These are phyloP conservation scores for Chascanopsetta lugubris DNA, from an alignment of 2,113 vertebrate species.

Conservation along the genomic window DNA sequence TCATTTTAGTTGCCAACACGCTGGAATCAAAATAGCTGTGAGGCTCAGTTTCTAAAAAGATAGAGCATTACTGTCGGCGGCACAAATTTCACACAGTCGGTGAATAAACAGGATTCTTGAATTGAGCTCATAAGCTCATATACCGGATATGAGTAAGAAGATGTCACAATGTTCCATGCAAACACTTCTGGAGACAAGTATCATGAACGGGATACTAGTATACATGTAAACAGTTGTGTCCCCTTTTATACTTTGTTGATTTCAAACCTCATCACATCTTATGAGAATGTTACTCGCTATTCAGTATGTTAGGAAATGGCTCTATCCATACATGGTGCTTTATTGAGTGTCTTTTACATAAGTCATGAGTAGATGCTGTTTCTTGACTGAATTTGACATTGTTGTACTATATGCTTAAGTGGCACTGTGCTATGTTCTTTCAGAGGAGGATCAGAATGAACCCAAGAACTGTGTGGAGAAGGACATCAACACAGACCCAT, in stretches of 20 bases:
- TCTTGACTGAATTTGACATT: background rate
- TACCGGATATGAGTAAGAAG: background rate
- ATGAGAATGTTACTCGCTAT: background rate
- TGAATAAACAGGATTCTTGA: background rate
- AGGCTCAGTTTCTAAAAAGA: no score
- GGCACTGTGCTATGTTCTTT: slow-evolving; percentile 41
- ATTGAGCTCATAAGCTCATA: background rate
- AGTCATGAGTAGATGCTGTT: background rate
- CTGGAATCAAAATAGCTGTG: no score
- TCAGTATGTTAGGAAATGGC: background rate
- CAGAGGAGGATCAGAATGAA: slow-evolving; percentile 93
- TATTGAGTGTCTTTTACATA: background rate
- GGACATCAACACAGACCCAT: slow-evolving; percentile 94
- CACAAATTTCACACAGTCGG: no score
- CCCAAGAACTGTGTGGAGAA: slow-evolving; percentile 88
- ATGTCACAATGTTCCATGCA: background rate
- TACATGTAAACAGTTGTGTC: background rate
- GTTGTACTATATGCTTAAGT: slow-evolving; percentile 24
- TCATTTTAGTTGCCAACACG: no score
- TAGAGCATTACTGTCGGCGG: no score
- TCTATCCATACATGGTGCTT: background rate
- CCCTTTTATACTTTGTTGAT: background rate
- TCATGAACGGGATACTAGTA: background rate
- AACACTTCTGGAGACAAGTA: no score
- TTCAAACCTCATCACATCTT: background rate